Evolutionary conservation across 2,113 vertebrate species (phyloP), one percentile per base, ranked within the genome.

Genomic region (Protomyctophum bolini): DNA sequence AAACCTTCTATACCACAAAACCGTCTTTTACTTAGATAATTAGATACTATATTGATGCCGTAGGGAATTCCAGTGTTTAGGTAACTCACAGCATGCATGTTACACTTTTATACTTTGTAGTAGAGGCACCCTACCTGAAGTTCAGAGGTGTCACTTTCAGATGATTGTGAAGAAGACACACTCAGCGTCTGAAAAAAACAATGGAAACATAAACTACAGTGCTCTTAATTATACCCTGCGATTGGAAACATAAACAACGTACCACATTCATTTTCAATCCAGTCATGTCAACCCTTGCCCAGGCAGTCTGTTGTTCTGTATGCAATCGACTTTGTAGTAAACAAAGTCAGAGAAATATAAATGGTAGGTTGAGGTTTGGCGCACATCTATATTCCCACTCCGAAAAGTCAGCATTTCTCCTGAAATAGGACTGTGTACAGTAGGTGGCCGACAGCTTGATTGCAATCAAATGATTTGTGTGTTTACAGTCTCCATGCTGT

Each of bases 111-210:
- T 10, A n/a, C 7, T 52, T 64, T 47, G 45, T 11, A 21, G 5
- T 41, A 41, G 33, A 4, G 33, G 33, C 56, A 65, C 29, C 12
- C 62, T 86, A 91, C 90, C 86, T 86, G 77, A 45, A 83, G 2
- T 59, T 80, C 78, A 47, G 83, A 75, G 15, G 85, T 85, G 72
- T 68, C 64, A 80, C 86, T 90, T 83, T 90, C 83, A 74, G 81
- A 69, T 2, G 86, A 88, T 68, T 86, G 77, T 14, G 83, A 85
- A 85, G 63, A 29, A 63, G 85, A 84, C 48, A 77, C 15, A 68
- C 77, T 86, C 67, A 79, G 81, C 55, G 81, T 87, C 87, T 90
- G 80, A 48, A 75, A 66, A 67, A 66, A 21, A 48, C 10, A 69
- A 63, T 59, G 65, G 61, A 46, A 68, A 28, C 10, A 63, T 41